Evolutionary conservation across 2,113 vertebrate species (phyloP), one percentile per base, ranked within the genome.

Genomic region (Brachyhypopomus occidentalis): DNA sequence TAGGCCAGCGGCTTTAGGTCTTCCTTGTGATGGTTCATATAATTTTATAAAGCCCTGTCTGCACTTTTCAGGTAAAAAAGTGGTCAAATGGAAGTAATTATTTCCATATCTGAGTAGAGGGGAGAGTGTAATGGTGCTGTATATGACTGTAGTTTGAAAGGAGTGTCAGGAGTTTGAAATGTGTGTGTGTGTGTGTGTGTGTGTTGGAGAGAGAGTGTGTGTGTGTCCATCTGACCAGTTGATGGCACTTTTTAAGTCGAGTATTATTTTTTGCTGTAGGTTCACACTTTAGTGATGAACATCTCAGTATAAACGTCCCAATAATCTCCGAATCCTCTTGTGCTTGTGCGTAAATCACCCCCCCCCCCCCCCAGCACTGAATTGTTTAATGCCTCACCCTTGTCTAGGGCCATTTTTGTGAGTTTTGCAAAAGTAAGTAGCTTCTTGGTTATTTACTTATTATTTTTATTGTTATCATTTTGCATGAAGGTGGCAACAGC

Each of bases 21-120:
- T 48, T 55, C 58, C 45, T n/a, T 82, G 71, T 75, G 52, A 78
- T 30, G 71, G 79, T 23, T 78, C 75, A 82, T 81, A 78, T 78
- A n/a, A 64, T 78, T 84, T 77, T 80, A 84, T 77, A 76, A 84
- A 71, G 52, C 66, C 16, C 67, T 78, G 77, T 77, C 83, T 84
- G 78, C 71, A 55, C 23, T 45, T 45, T 12, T 64, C 70, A 34
- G 78, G 70, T 80, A 62, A 73, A 69, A 30, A 79, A 82, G 45
- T 20, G n/a, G 41, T 22, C 27, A 22, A 48, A 72, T 72, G 25
- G 11, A 72, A 16, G 22, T 25, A 7, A 62, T 66, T 55, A 82
- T 82, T 82, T 20, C 20, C 16, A 5, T 48, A 60, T n/a, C 11
- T 59, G 73, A 75, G 56, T 75, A 20, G 27, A 52, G 8, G 41